phyloP scores from a whole-genome alignment of 2,113 vertebrate genomes.

The Gorsachius goisagi region DNA sequence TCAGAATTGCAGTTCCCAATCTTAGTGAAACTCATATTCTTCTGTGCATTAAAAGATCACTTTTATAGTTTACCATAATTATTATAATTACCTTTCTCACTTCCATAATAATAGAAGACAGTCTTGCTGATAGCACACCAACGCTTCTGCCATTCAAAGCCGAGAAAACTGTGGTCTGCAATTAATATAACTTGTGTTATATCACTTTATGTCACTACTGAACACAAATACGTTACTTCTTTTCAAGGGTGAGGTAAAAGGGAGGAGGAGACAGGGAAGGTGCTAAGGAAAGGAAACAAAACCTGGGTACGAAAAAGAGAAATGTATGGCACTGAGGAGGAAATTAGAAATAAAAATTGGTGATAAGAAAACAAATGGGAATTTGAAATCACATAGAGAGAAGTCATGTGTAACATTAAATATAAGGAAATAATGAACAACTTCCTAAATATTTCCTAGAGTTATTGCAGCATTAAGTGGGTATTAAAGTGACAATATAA shows the following conservation, averaged over 20 bases:
- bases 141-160: slow-evolving; percentile 96
- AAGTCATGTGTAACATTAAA: slow-evolving; percentile 37
- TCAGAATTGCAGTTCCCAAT: not conserved
- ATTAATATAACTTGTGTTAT: not conserved
- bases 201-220: not conserved
- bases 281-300: not conserved
- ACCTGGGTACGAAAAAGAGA: not conserved
- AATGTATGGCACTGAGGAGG: not conserved
- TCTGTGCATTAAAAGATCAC: not conserved
- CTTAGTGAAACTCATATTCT: not conserved
- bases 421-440: slow-evolving; percentile 54
- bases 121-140: slow-evolving; percentile 92
- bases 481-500: slow-evolving; percentile 56
- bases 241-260: not conserved
- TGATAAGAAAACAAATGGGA: not conserved
- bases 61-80: not conserved
- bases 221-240: not conserved
- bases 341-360: slow-evolving; percentile 19
- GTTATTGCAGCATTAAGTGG: slow-evolving; percentile 53
- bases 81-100: slow-evolving; percentile 87
- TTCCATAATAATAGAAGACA: slow-evolving; percentile 93
- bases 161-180: slow-evolving; percentile 95
- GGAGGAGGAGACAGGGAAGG: not conserved
- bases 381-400: not conserved
- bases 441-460: slow-evolving; percentile 58